A percentile compares a stretch with the other conserved stretches of the same genome.
Conservation (phyloP, 1,140 invertebrate species). For the Drosophila willistoni region DNA sequence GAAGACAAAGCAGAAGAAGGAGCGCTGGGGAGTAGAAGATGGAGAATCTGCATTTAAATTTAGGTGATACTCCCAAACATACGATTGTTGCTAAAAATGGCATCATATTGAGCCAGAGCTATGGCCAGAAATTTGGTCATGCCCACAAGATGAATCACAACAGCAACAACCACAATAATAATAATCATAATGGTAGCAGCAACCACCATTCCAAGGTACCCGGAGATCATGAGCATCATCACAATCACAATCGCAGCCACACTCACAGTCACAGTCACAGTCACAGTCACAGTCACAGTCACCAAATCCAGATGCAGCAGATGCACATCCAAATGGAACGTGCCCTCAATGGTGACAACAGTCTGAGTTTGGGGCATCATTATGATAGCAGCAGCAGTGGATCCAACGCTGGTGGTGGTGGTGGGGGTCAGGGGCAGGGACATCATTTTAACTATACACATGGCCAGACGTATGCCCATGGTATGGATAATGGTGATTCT, state of each 20-base stretch:
- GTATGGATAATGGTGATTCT: constrained; percentile 37
- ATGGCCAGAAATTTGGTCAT: constrained; percentile 11
- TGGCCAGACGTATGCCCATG: constrained; percentile 13
- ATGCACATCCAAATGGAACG: constrained; percentile 14
- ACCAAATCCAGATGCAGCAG: constrained; percentile 12
- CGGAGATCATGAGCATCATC: too few relatives aligned
- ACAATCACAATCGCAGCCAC: too few relatives aligned
- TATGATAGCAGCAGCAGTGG: background rate
- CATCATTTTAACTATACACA: constrained; percentile 11
- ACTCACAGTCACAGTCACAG: constrained; percentile 2
- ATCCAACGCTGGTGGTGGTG: too few relatives aligned
- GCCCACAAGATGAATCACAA: background rate
- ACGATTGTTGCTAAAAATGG: constrained; percentile 3
- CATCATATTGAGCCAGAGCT: constrained; percentile 27
- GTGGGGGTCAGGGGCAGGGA: constrained; percentile 11
- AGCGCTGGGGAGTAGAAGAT: constrained; percentile 6
- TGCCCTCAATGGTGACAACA: background rate
- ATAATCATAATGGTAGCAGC: background rate
- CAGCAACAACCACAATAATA: background rate
- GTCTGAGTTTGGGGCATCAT: background rate
- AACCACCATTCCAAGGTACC: background rate
- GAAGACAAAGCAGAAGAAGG: background rate
- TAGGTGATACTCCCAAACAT: constrained; percentile 32
- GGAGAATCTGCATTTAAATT: constrained; percentile 42
- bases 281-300: background rate